phyloP scores from a whole-genome alignment of 2,797 vertebrate species.

The Picus viridis region DNA sequence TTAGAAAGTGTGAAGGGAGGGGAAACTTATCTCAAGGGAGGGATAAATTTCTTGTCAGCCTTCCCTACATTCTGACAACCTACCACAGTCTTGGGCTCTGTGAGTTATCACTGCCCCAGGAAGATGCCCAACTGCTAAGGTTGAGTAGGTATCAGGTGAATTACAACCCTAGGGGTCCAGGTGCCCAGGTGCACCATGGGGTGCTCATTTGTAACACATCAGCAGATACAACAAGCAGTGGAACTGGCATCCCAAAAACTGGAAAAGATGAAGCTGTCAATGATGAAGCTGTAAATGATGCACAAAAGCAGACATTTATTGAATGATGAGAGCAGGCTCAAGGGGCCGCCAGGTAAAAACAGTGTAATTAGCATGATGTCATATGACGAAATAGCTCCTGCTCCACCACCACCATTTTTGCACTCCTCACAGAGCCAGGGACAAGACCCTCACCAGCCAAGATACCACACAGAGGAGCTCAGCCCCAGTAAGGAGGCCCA shows the following conservation, averaged over 20 bases:
- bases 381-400: too few species aligned
- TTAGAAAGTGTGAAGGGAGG: background rate
- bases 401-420: too few species aligned
- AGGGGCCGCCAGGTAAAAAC: too few species aligned
- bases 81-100: background rate
- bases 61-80: background rate
- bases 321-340: too few species aligned
- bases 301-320: too few species aligned
- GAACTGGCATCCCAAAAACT: background rate
- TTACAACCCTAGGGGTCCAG: background rate
- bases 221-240: background rate
- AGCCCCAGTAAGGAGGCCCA: too few species aligned
- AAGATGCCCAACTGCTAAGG: background rate
- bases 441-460: too few species aligned
- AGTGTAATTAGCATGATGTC: too few species aligned
- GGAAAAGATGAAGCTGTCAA: background rate
- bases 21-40: background rate
- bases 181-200: background rate
- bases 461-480: too few species aligned
- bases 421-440: too few species aligned
- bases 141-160: background rate
- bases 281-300: too few species aligned
- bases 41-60: background rate
- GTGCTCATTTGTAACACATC: background rate
- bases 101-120: background rate